These are phyloP conservation scores for Drosophila sechellia DNA, from an alignment of 1,140 invertebrate genomes.

Conservation along the genomic window DNA sequence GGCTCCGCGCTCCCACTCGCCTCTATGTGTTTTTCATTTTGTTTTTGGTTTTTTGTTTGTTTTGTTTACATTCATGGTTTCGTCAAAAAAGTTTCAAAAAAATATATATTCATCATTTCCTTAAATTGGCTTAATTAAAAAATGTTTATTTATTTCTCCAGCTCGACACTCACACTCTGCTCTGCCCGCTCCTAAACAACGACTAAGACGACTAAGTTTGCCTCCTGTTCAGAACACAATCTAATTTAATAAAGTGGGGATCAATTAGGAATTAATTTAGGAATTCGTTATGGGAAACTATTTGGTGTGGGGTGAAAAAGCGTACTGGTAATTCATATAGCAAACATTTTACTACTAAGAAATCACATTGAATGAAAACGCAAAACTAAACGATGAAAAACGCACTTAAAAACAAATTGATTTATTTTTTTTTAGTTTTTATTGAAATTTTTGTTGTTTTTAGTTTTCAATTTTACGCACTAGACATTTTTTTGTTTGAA, in stretches of 20 bases:
- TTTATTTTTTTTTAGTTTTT: conserved; percentile 44
- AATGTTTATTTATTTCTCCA: conserved; percentile 59
- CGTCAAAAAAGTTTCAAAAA: conserved; percentile 82
- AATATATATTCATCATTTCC: conserved; percentile 81
- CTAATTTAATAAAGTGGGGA: conserved; percentile 20
- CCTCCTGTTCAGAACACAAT: conserved; percentile 59
- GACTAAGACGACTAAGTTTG: conserved; percentile 46
- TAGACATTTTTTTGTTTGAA: conserved; percentile 61
- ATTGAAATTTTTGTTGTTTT: conserved; percentile 53
- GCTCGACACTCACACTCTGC: conserved; percentile 30
- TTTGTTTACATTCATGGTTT: conserved; percentile 61
- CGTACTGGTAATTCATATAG: conserved; percentile 42
- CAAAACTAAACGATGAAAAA: conserved; percentile 37
- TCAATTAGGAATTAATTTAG: conserved; percentile 21
- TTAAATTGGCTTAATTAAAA: conserved; percentile 80
- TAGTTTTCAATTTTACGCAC: conserved; percentile 67
- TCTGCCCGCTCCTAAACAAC: conserved; percentile 48
- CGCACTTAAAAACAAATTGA: conserved; percentile 31
- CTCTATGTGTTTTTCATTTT: conserved; percentile 35
- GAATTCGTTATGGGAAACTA: conserved; percentile 59
- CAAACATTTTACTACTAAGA: conserved; percentile 54
- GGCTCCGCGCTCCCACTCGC: conserved; percentile 30
- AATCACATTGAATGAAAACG: conserved; percentile 51
- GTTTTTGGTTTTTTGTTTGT: conserved; percentile 40
- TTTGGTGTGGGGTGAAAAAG: conserved; percentile 33